Evolutionary conservation across 2,888 invertebrate species (phyloP).

Genomic region (Temnothorax ravouxi): DNA sequence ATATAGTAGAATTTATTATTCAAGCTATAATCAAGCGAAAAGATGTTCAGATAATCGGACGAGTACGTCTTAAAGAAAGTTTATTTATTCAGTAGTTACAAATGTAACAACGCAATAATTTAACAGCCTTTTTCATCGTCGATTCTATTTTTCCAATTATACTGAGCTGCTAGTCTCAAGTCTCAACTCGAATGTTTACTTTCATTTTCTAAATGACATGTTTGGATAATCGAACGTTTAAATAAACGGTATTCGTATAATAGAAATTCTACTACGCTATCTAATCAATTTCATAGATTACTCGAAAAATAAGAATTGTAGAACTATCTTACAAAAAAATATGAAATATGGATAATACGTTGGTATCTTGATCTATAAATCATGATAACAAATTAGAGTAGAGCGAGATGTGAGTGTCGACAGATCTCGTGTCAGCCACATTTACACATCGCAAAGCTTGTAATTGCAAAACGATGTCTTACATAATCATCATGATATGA

Average conservation of each 20-base stretch:
- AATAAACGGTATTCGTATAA: background rate
- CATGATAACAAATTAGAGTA: background rate
- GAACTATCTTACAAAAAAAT: background rate
- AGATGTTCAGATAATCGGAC: background rate
- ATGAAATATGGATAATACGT: background rate
- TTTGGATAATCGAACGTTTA: slow-evolving; percentile 1
- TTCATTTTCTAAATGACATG: background rate
- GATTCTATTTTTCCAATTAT: background rate
- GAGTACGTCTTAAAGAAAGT: background rate
- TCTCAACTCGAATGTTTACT: background rate
- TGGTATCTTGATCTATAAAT: background rate
- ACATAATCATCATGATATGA: slow-evolving; percentile 12
- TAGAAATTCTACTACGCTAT: background rate
- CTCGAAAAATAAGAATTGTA: background rate
- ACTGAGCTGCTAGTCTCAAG: background rate
- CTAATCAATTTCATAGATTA: background rate
- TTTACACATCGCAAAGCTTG: slow-evolving; percentile 9
- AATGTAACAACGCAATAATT: background rate
- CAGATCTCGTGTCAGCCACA: background rate
- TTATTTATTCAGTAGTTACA: background rate
- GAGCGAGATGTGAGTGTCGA: background rate
- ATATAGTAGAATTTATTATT: background rate
- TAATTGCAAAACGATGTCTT: background rate
- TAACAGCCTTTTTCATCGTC: background rate
- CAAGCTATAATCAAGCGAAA: background rate